Evolutionary conservation across 1,140 invertebrate species (phyloP).

Genomic region (Bombus consobrinus): DNA sequence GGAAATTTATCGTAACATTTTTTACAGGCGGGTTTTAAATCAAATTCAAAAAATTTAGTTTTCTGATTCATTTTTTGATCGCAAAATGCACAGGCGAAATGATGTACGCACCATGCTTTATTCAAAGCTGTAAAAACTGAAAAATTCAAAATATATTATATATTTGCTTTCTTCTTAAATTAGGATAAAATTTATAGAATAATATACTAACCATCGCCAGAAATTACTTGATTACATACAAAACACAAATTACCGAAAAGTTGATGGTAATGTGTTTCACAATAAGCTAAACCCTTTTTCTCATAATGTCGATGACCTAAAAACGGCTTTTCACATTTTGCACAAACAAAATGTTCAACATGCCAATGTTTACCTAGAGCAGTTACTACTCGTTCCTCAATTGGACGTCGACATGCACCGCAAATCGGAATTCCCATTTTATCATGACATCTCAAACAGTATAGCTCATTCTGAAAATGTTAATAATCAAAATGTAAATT

Average conservation of each 20-base stretch:
- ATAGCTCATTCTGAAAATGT: conserved; percentile 92
- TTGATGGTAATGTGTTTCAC: conserved; percentile 99
- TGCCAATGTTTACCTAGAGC: conserved; percentile 99
- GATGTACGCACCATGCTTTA: conserved; percentile 99
- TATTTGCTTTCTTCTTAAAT: background rate
- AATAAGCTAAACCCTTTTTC: conserved; percentile 99
- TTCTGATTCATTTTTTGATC: conserved; percentile 99
- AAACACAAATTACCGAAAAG: conserved; percentile 99
- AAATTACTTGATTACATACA: conserved; percentile 99
- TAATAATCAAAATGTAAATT: conserved; percentile 10
- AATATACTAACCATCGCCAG: conserved; percentile 93
- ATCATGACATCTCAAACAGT: conserved; percentile 98
- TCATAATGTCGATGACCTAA: conserved; percentile 99
- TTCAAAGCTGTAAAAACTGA: conserved; percentile 98
- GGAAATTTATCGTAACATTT: conserved; percentile 99
- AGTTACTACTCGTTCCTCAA: conserved; percentile 98
- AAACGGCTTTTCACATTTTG: conserved; percentile 99
- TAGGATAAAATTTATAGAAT: conserved; percentile 23
- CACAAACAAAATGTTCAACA: conserved; percentile 99
- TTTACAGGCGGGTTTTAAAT: conserved; percentile 99
- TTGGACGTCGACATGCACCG: conserved; percentile 97
- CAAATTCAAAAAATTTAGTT: conserved; percentile 99
- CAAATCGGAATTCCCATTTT: conserved; percentile 99
- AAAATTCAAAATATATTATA: conserved; percentile 55
- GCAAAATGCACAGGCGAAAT: conserved; percentile 99